phyloP scores from a whole-genome alignment of 92 coral and sea anemone species.

The Zoanthus sociatus region DNA sequence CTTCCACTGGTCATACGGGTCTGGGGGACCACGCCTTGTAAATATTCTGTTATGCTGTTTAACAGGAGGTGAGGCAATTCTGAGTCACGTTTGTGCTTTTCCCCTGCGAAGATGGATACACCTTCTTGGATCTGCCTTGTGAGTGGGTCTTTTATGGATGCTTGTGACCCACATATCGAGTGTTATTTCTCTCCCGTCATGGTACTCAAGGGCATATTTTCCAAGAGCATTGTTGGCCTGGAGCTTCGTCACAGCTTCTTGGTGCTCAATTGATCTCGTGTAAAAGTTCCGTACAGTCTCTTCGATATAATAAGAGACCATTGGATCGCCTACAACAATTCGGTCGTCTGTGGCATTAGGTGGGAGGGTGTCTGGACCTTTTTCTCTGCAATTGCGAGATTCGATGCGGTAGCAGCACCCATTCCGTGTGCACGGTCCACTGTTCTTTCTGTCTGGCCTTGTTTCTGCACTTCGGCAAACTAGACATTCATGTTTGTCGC shows the following conservation, averaged over 20 bases:
- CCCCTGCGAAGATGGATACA: conserved; percentile 30
- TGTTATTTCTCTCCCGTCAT: conserved; percentile 30
- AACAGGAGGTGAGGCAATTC: conserved; percentile 37
- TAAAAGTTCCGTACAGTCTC: conserved; percentile 16
- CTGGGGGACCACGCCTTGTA: conserved; percentile 34
- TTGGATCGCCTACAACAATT: conserved; percentile 1
- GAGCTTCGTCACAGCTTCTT: conserved; percentile 26
- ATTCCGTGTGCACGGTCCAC: conserved; percentile 28
- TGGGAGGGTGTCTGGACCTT: conserved; percentile 24
- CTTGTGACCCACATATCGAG: conserved; percentile 38
- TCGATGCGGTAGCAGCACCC: conserved; percentile 27
- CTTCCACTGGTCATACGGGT: conserved; percentile 35
- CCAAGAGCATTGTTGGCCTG: conserved; percentile 25
- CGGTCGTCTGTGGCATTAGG: conserved; percentile 11
- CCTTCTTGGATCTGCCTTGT: conserved; percentile 43
- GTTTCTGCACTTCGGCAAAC: not conserved
- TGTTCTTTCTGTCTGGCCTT: not conserved
- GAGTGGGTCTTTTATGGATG: conserved; percentile 41
- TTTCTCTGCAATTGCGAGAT: conserved; percentile 28
- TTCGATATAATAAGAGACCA: conserved; percentile 26
- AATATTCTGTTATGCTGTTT: conserved; percentile 32
- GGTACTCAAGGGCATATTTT: conserved; percentile 28
- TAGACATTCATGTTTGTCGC: conserved; percentile 7
- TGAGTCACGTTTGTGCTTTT: conserved; percentile 40
- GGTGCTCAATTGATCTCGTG: conserved; percentile 28